phyloP scores from a whole-genome alignment of 2,113 vertebrate genomes.

The Butorides virescens region DNA sequence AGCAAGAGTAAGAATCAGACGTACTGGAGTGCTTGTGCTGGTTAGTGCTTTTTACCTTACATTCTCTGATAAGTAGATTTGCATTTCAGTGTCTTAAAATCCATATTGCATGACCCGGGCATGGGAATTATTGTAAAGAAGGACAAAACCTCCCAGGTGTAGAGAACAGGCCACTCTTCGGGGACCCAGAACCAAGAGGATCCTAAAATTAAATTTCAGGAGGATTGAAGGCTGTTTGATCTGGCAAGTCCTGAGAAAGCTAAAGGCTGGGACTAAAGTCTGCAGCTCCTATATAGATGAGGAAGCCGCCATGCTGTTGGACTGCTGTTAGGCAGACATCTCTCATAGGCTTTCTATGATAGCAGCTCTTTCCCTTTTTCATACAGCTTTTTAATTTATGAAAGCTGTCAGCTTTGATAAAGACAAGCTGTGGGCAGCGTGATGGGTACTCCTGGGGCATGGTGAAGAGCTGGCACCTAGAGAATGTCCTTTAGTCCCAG shows the following conservation, averaged over 20 bases:
- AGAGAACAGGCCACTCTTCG: not conserved
- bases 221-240: not conserved
- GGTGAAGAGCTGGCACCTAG: not conserved
- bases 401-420: not conserved
- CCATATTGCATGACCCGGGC: fast-evolving
- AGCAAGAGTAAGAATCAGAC: not conserved
- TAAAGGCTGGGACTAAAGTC: not conserved
- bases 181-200: not conserved
- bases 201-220: not conserved
- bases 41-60: not conserved
- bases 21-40: not conserved
- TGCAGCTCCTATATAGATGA: not conserved
- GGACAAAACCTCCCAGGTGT: not conserved
- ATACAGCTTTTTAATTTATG: not conserved
- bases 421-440: not conserved
- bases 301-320: not conserved
- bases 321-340: not conserved
- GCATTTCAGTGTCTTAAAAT: not conserved
- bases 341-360: not conserved
- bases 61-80: not conserved
- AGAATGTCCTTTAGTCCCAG: not conserved
- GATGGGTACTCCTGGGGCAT: not conserved
- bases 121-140: not conserved
- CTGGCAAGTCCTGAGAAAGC: not conserved
- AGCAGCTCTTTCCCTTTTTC: not conserved